These are phyloP conservation scores for Sminthurinus signatus DNA, from an alignment of 1,140 invertebrate genomes.

Conservation along the genomic window DNA sequence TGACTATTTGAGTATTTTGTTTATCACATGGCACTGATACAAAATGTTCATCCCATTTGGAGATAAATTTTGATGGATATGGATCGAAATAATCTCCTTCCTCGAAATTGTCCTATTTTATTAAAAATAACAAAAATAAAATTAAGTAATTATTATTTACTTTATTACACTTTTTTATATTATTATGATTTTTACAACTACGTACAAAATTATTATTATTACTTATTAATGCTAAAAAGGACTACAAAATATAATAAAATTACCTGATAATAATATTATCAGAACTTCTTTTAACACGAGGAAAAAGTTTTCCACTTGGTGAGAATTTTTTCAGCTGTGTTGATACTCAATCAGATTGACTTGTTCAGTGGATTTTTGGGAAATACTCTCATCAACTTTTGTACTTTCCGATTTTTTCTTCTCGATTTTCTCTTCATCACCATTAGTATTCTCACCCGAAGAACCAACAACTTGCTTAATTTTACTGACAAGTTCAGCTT, in stretches of 20 bases:
- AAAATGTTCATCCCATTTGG: constrained; percentile 71
- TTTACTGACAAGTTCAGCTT: no score
- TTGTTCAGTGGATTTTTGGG: no score
- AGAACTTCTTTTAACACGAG: constrained; percentile 27
- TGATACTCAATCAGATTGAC: no score
- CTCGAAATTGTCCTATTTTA: constrained; percentile 25
- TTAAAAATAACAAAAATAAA: constrained; percentile 4
- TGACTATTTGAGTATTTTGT: constrained; percentile 66
- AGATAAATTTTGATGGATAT: constrained; percentile 48
- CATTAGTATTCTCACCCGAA: no score
- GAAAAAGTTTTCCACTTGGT: constrained; percentile 25
- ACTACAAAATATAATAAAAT: constrained; percentile 6
- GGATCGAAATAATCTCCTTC: constrained; percentile 45
- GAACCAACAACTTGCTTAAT: no score
- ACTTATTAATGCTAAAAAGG: background rate
- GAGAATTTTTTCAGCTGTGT: constrained; percentile 20
- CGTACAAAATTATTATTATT: background rate
- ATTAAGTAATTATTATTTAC: no score
- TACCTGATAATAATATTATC: constrained; percentile 34
- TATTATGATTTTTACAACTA: background rate
- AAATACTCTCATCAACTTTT: no score
- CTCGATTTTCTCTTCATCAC: no score
- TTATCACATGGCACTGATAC: constrained; percentile 76
- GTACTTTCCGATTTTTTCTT: no score
- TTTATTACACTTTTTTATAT: no score